phyloP scores from a whole-genome alignment of 2,113 vertebrate species.

The Nibea albiflora region DNA sequence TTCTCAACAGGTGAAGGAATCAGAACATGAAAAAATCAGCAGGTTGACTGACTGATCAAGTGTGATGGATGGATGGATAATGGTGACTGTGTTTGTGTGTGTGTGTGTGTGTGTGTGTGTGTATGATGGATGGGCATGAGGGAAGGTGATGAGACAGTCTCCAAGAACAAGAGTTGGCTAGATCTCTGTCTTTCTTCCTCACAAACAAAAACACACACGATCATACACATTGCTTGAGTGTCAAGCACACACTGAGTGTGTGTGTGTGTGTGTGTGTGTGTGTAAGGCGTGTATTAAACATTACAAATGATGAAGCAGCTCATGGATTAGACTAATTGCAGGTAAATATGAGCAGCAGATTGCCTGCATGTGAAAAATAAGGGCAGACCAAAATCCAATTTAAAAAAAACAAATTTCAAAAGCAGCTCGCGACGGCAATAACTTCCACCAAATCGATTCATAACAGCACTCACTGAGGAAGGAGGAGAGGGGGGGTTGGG shows the following conservation, averaged over 20 bases:
- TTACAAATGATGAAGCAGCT: constrained; percentile 37
- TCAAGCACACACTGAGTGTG: background rate
- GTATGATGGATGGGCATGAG: constrained; percentile 30
- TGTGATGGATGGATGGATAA: constrained; percentile 46
- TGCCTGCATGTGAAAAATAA: constrained; percentile 59
- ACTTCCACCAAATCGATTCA: constrained; percentile 67
- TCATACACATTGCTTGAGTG: background rate
- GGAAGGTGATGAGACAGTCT: constrained; percentile 27
- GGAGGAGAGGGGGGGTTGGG: too few relatives aligned
- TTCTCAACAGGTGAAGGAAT: constrained; percentile 60
- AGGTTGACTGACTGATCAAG: constrained; percentile 49
- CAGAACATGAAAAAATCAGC: constrained; percentile 61
- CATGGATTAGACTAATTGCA: constrained; percentile 60
- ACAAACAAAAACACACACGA: constrained; percentile 1
- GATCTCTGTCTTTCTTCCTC: background rate
- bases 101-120: constrained; percentile 2
- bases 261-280: constrained; percentile 1
- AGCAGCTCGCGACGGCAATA: constrained; percentile 66
- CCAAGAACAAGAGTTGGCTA: constrained; percentile 17
- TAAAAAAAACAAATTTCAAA: constrained; percentile 67
- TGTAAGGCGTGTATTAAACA: constrained; percentile 12
- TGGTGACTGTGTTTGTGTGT: background rate
- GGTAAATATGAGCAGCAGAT: constrained; percentile 39
- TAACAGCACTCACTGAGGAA: constrained; percentile 47
- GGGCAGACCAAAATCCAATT: constrained; percentile 60